These are phyloP conservation scores for Lepidothrix coronata DNA, from an alignment of 2,113 vertebrate genomes.

Conservation along the genomic window DNA sequence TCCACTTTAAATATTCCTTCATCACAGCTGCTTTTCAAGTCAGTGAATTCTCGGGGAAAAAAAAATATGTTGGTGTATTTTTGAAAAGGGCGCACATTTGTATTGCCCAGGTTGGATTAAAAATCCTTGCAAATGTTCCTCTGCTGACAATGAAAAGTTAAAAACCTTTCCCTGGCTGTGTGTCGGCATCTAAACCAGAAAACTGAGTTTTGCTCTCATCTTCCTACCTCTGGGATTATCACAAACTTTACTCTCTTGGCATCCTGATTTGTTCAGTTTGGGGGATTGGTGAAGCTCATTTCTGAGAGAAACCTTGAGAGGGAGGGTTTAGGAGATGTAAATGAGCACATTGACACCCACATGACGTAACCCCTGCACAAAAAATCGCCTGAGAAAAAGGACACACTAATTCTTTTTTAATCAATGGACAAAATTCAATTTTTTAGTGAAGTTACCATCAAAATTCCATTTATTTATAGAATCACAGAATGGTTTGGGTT, in stretches of 20 bases:
- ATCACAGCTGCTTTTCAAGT: background rate
- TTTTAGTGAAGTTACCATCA: background rate
- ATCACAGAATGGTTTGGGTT: background rate
- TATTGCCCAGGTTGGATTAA: background rate
- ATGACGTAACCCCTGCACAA: rapidly evolving
- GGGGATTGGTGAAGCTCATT: background rate
- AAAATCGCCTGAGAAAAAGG: background rate
- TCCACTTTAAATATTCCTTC: slow-evolving; percentile 12
- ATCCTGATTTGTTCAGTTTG: background rate
- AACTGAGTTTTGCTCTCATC: background rate
- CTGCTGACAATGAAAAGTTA: background rate
- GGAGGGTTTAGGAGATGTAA: rapidly evolving
- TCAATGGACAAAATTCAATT: background rate
- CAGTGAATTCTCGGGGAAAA: background rate
- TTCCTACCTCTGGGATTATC: background rate
- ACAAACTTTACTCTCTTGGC: rapidly evolving
- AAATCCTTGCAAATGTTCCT: background rate
- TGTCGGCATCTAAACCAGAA: background rate
- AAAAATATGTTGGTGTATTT: background rate
- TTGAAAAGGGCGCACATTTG: slow-evolving; percentile 12
- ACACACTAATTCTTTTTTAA: background rate
- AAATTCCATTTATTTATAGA: background rate
- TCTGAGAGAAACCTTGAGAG: background rate
- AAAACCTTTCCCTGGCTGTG: background rate
- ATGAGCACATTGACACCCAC: rapidly evolving